Base-by-base conservation (phyloP, 2,888 invertebrate genomes). In the Rhodophaea formosa region DNA sequence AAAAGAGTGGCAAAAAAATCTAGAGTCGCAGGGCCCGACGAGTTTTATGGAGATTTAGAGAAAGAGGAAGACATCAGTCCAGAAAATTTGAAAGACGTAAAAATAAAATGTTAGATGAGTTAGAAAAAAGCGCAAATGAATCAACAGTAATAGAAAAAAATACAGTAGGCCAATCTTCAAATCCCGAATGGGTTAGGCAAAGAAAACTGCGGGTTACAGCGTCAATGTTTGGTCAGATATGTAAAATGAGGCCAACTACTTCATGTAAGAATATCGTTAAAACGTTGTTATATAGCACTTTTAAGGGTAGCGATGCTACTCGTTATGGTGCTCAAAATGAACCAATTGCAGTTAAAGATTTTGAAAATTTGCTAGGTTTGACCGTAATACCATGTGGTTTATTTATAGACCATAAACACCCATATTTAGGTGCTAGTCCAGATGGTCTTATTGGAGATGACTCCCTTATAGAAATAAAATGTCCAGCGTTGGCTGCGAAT, bases 201-300 rank as follows among this genome's bases (percentile, higher is more conserved):
- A 58, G 60, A 45, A 54, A 58, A 44, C 58, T 58, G 42, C 58
- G 58, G 29, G 39, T 61, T 15, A 61, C 61, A 53, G 61, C 58
- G 47, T 58, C 61, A 14, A 58, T 56, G 39, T 61, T 58, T 44
- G 57, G 62, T 30, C 46, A 46, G 57, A 56, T 62, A 23, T 59
- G 59, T 32, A 62, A 62, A 56, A 14, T 58, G 49, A 47, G 59
- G 46, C 53, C 56, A 59, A 58, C 53, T 7, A 32, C 32, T 5
- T 32, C 32, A 8, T 32, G 32, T 6, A 32, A 32, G 8, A 32
- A 32, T 7, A 32, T 6, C 7, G 32, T 32, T 3, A 32, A 32
- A 32, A 2, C 2, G 8, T 7, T 32, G 1, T 6, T 32, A 3
- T 32, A 32, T 7, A 3, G 3, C 1, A 32, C 32, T 8, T 32